Base-by-base conservation (phyloP, 2,797 vertebrate genomes). In the Acanthopagrus latus region DNA sequence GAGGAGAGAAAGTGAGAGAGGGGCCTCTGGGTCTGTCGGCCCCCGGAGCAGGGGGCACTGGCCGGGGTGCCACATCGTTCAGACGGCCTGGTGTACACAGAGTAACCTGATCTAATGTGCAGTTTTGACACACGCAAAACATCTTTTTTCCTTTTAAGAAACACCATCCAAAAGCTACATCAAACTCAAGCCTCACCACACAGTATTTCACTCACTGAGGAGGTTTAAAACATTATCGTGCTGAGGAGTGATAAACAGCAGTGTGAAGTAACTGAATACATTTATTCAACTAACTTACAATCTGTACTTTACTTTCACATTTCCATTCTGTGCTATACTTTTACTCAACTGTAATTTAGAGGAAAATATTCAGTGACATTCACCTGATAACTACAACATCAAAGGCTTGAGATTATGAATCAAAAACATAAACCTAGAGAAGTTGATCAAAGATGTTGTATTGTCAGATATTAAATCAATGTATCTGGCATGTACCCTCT, bases 31-130 rank as follows among this genome's bases (percentile, higher is more conserved):
- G 86, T 86, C 80, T 65, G 85, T 91, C 78, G 82, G 86, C 76
- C 88, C 82, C 80, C 74, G 56, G 86, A 91, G 90, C 86, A 85
- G 84, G 80, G 71, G 86, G 88, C 59, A 43, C 79, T 33, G 86
- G 63, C 83, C 69, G 16, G 82, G 91, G 87, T 91, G 92, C 87
- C 85, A 88, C 86, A 92, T 93, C 76, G 73, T 76, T 93, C 75
- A 89, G 90, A 92, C 86, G 76, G 84, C 56, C 68, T 46, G 72
- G 84, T 92, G 88, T 89, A 92, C 94, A 95, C 92, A 93, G 65
- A 90, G 91, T 93, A 93, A 93, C 79, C 74, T 91, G 94, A 95
- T 92, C 92, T 95, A 94, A 96, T 93, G 88, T 90, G 66, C 80
- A 85, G 23, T 52, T 88, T 65, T 67, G 52, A 80, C 80, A 66